Conservation (phyloP, 2,888 invertebrate species). For the Nephrotoma appendiculata region DNA sequence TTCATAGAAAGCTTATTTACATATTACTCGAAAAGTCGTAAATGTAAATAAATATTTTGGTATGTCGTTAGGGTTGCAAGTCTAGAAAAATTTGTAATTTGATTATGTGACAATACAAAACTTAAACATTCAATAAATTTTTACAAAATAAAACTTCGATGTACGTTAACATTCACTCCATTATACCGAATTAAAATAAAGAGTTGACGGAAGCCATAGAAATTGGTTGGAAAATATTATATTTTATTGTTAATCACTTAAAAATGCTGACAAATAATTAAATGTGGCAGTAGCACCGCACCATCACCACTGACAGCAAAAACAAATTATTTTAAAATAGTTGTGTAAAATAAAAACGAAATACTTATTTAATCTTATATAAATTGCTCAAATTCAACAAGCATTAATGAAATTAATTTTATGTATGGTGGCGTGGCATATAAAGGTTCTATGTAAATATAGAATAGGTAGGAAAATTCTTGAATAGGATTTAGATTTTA, state of each 20-base stretch:
- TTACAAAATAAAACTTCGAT: not conserved
- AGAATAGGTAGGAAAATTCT: too few relatives aligned
- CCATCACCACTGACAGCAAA: not conserved
- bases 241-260: not conserved
- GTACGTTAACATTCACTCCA: not conserved
- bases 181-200: not conserved
- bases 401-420: not conserved
- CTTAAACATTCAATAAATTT: not conserved
- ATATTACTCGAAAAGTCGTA: too few relatives aligned
- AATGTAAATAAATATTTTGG: too few relatives aligned
- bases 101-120: not conserved
- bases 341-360: not conserved
- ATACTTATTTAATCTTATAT: not conserved
- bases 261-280: not conserved
- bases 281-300: not conserved
- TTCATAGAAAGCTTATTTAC: too few relatives aligned
- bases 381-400: not conserved
- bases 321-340: not conserved
- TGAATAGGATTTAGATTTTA: not conserved
- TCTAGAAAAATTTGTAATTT: not conserved
- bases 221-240: not conserved
- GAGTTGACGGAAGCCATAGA: not conserved
- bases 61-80: too few relatives aligned
- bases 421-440: not conserved
- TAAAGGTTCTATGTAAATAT: too few relatives aligned